Base-by-base conservation (phyloP, 2,888 invertebrate genomes). In the Acanthoscelides obtectus region DNA sequence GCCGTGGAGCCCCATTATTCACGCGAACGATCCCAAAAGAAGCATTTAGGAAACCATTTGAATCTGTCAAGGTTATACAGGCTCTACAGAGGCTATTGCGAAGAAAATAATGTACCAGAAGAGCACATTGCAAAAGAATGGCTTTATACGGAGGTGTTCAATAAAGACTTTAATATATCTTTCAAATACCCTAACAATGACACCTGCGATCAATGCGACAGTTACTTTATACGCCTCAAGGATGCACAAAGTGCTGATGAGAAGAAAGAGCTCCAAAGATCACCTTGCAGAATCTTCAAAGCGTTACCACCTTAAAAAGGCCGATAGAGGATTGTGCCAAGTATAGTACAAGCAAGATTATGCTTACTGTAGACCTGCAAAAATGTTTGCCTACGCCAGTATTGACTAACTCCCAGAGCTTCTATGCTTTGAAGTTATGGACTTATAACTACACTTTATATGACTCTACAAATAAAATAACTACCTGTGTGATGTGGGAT, bases 131-230 rank as follows among this genome's bases (percentile, higher is more conserved):
- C 72, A 4, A 72, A 72, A 68, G 21, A 45, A n/a, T 72, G 72
- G 72, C 63, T 74, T 22, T 74, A 69, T 69, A 22, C 66, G 1
- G 69, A 67, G 20, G 70, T 74, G 22, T 74, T 72, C 63, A 70
- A 74, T 69, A 72, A 25, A 20, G 69, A 73, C 67, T 73, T 73
- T 20, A 67, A 70, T 20, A 25, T 22, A 20, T 67, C 70, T 8
- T 70, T 70, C 22, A 67, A 70, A 63, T 20, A 21, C 19, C 70
- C 69, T 19, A 25, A 12, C 21, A 69, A 64, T 22, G 69, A 69
- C 25, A 69, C 69, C 6, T 69, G 69, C 22, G 69, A 69, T 64
- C 64, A 19, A 25, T 69, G 69, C 22, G 69, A 69, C 65, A 64
- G 22, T 22, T 69, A 65, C 22, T n/a, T 69, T 20, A 5, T 69